A percentile compares a stretch with the other conserved stretches of the same genome.
Evolutionary conservation across 1,140 invertebrate genomes (phyloP).

Genomic region (Pentalonia nigronervosa): DNA sequence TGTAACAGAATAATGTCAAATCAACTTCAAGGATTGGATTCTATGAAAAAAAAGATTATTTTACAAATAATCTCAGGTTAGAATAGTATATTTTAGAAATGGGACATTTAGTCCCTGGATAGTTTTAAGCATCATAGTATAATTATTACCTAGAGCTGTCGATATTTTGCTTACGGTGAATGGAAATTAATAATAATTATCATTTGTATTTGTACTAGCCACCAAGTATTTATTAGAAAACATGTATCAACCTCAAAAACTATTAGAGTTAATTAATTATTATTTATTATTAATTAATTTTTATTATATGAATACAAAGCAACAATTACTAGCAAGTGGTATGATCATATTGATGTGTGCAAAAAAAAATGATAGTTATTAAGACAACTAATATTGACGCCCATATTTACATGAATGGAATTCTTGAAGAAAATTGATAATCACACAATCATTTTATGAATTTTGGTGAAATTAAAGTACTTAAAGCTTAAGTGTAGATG

Average conservation of each 20-base stretch:
- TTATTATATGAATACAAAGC: no score
- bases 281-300: background rate
- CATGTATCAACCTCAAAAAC: background rate
- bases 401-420: no score
- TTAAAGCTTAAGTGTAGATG: no score
- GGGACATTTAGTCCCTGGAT: background rate
- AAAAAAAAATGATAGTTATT: no score
- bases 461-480: no score
- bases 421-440: no score
- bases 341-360: no score
- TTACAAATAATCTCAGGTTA: slow-evolving; percentile 17
- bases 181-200: background rate
- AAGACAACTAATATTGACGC: no score
- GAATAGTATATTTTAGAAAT: background rate
- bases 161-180: background rate
- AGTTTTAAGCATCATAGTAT: background rate
- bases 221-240: background rate
- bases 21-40: background rate
- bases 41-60: slow-evolving; percentile 1
- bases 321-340: no score
- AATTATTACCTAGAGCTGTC: background rate
- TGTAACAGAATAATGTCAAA: slow-evolving; percentile 6
- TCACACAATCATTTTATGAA: no score
- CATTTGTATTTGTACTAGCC: background rate
- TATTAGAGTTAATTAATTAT: background rate